Conservation (phyloP, 1,140 invertebrate genomes). For the Solen grandis region DNA sequence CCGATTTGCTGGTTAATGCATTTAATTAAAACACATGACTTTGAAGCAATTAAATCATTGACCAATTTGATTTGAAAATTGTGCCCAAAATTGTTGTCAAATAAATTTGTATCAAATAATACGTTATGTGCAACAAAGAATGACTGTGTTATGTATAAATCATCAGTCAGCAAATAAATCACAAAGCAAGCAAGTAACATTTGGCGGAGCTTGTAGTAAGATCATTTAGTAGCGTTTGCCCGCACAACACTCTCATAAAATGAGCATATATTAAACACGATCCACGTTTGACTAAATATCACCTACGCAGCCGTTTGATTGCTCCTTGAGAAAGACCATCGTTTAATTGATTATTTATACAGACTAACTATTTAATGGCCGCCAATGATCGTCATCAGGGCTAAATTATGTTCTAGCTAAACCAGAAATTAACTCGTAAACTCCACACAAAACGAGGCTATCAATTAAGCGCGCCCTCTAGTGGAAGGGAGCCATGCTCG, state of each 20-base stretch:
- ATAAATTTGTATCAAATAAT: background rate
- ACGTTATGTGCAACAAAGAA: background rate
- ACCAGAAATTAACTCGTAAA: slow-evolving; percentile 22
- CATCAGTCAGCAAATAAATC: background rate
- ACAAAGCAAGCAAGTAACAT: background rate
- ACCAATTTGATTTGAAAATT: background rate
- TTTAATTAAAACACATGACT: no score
- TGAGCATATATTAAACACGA: slow-evolving; percentile 2
- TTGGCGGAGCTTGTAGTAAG: background rate
- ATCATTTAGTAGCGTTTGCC: background rate
- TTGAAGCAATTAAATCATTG: no score
- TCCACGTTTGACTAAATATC: slow-evolving; percentile 29
- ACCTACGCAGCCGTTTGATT: slow-evolving; percentile 21
- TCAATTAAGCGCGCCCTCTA: background rate
- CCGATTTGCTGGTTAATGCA: no score
- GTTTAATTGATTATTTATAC: slow-evolving; percentile 58
- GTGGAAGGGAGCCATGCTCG: background rate
- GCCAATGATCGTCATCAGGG: background rate
- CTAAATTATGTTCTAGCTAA: slow-evolving; percentile 30
- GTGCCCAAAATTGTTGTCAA: background rate
- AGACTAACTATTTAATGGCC: slow-evolving; percentile 46
- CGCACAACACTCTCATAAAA: background rate
- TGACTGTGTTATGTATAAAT: background rate
- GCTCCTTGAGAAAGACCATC: slow-evolving; percentile 41
- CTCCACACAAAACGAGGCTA: background rate